These are phyloP conservation scores for Spinus olivaceus DNA, from an alignment of 2,797 vertebrate species.

Conservation along the genomic window DNA sequence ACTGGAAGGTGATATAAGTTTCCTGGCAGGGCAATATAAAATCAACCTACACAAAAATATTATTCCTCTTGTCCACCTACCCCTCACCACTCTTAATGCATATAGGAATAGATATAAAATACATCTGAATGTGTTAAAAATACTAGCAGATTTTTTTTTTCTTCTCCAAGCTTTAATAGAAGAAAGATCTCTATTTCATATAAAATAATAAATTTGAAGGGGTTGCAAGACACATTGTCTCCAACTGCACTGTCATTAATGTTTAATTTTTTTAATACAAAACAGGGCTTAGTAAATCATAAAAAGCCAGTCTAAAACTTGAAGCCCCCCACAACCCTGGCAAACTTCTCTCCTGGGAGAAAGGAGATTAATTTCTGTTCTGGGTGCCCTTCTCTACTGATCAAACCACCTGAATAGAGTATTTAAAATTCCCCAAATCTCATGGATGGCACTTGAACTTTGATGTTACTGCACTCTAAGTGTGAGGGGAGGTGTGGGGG, in stretches of 20 bases:
- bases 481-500: rapidly evolving
- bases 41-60: background rate
- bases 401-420: background rate
- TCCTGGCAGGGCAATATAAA: background rate
- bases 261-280: background rate
- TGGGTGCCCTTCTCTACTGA: rapidly evolving
- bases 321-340: background rate
- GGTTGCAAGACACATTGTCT: background rate
- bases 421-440: background rate
- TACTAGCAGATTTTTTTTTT: background rate
- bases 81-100: background rate
- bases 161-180: background rate
- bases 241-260: background rate
- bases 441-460: background rate
- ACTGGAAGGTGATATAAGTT: background rate
- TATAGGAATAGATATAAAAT: background rate
- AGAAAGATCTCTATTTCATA: background rate
- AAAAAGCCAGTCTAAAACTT: background rate
- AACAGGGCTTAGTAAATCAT: background rate
- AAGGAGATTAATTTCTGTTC: background rate
- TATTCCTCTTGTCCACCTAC: background rate
- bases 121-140: background rate
- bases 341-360: background rate
- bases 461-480: background rate
- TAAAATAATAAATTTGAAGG: background rate